Base-by-base conservation (phyloP, 2,888 invertebrate genomes). In the Cantharis lateralis region DNA sequence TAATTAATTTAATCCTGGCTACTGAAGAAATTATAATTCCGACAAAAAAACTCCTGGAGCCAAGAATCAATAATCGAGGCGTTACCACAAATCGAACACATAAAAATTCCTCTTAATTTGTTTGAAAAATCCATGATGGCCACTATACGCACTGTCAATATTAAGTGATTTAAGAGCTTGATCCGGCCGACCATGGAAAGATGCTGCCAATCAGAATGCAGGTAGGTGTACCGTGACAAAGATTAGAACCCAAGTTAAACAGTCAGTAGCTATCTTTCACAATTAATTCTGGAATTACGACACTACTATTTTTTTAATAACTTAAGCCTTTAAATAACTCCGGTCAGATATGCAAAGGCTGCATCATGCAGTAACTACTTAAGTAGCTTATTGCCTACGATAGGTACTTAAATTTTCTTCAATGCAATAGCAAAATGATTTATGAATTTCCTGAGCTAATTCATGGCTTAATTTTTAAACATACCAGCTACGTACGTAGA, bases 181-280 rank as follows among this genome's bases (percentile, higher is more conserved):
- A 82, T 82, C 82, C 79, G 63, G 83, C 80, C 83, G 81, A 81
- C 85, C 85, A 82, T 84, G 84, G 80, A 82, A 76, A 75, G 78
- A 72, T 71, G 77, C 78, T 78, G 81, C 84, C 84, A 85, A 85
- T 84, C 79, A 78, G 80, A 77, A 76, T 76, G 71, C 79, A 82
- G 81, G 81, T 82, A 82, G 81, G 81, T 80, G 81, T 80, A 73
- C 74, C 72, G 71, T 28, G 26, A 26, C 63, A 26, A 15, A 15
- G 62, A 62, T 72, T 28, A 28, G 26, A 66, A 66, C 64, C 10
- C 20, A n/a, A 66, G 24, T 24, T 20, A 66, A 66, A 20, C 9
- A 48, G 48, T 7, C 48, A 48, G 48, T n/a, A 48, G 48, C n/a
- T 48, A 32, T 48, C n/a, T 48, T 48, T 48, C 2, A 48, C n/a